A percentile compares a stretch with the other conserved stretches of the same genome.
phyloP scores from a whole-genome alignment of 30 jellyfish, hydroid and myxozoan species.

The Chrysaora quinquecirrha region DNA sequence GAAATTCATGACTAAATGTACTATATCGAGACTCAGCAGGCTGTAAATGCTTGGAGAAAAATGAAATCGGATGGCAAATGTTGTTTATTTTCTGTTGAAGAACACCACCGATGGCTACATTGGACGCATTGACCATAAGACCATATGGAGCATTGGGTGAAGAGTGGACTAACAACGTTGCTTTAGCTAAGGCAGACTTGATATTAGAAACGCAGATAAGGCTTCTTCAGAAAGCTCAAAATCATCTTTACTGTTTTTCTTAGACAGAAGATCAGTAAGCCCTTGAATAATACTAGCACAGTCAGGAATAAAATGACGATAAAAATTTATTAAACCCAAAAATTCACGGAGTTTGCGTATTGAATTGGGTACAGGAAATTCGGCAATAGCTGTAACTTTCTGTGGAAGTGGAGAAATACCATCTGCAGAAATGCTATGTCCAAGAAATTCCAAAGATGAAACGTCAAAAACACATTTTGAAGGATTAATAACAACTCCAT shows the following conservation, averaged over 20 bases:
- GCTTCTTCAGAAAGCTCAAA: neutral
- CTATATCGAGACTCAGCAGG: no score
- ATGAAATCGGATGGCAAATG: no score
- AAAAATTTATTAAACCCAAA: conserved; percentile 2
- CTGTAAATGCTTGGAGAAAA: no score
- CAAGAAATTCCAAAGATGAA: conserved; percentile 40
- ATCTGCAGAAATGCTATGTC: conserved; percentile 41
- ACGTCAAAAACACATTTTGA: conserved; percentile 33
- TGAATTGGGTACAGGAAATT: conserved; percentile 26
- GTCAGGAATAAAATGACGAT: conserved; percentile 32
- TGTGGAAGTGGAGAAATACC: conserved; percentile 31
- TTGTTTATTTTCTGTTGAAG: no score
- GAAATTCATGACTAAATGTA: conserved; percentile 1
- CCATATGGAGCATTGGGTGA: conserved; percentile 28
- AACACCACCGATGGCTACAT: conserved; percentile 17
- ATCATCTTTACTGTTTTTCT: neutral
- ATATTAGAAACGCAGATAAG: neutral
- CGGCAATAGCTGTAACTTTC: neutral
- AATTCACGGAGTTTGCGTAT: conserved; percentile 6
- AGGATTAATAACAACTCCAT: conserved; percentile 35
- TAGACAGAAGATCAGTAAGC: no score
- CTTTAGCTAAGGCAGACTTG: neutral
- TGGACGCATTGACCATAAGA: conserved; percentile 29
- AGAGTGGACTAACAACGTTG: conserved; percentile 16
- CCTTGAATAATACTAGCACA: no score